Evolutionary conservation across 2,888 invertebrate species (phyloP).

Genomic region (Lepidocyrtinus sp.): DNA sequence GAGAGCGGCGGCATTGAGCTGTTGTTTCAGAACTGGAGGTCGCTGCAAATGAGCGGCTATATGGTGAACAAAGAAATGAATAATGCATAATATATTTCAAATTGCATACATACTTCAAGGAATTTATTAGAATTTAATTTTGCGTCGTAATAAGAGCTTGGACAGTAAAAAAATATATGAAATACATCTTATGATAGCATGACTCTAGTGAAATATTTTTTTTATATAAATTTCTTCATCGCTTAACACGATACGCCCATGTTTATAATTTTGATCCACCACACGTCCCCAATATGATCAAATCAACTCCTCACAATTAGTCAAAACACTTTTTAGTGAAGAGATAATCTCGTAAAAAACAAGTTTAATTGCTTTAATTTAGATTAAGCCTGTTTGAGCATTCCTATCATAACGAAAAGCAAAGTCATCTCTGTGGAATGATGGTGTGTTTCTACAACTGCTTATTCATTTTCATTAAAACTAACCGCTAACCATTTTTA

Average conservation of each 20-base stretch:
- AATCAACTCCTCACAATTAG: slow-evolving; percentile 20
- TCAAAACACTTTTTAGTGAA: slow-evolving; percentile 14
- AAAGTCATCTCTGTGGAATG: not conserved
- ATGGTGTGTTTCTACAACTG: not conserved
- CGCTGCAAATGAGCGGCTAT: slow-evolving; percentile 76
- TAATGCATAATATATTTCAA: no score
- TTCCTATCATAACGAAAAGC: not conserved
- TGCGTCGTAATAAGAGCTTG: slow-evolving; percentile 9
- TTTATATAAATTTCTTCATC: no score
- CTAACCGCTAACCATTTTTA: no score
- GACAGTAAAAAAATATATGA: slow-evolving; percentile 63
- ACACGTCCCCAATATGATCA: no score
- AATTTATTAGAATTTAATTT: slow-evolving; percentile 10
- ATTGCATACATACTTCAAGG: no score
- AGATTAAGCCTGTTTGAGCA: not conserved
- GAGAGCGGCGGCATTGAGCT: slow-evolving; percentile 70
- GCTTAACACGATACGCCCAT: no score
- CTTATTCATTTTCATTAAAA: not conserved
- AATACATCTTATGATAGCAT: slow-evolving; percentile 7
- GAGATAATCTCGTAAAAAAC: slow-evolving; percentile 14
- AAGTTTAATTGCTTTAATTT: not conserved
- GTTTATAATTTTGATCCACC: no score
- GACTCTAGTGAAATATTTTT: no score
- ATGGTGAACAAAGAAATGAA: no score
- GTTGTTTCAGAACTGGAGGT: slow-evolving; percentile 76